These are phyloP conservation scores for Melitaea cinxia DNA, from an alignment of 1,140 invertebrate genomes.

Conservation along the genomic window DNA sequence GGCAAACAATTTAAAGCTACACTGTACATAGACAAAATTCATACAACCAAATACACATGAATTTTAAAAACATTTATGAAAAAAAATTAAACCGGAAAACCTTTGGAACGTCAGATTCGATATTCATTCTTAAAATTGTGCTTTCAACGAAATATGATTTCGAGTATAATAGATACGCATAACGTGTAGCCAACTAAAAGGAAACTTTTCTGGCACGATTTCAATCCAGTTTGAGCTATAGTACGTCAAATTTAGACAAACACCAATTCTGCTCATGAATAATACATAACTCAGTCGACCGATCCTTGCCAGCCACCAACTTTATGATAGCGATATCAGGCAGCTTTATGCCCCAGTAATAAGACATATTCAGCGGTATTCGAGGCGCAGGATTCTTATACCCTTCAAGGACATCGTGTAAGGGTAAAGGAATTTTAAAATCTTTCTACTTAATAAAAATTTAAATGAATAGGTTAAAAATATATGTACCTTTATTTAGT, in stretches of 20 bases:
- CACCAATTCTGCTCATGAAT: constrained; percentile 60
- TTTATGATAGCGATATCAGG: constrained; percentile 4
- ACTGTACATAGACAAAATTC: not conserved
- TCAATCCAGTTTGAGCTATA: constrained; percentile 53
- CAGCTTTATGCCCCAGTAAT: constrained; percentile 11
- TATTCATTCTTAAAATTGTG: constrained; percentile 9
- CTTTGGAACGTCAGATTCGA: not conserved
- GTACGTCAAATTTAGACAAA: constrained; percentile 67
- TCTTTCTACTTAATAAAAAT: constrained; percentile 1
- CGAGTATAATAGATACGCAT: constrained; percentile 22
- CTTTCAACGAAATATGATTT: constrained; percentile 7
- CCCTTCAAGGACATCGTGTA: constrained; percentile 15
- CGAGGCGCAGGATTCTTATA: constrained; percentile 6
- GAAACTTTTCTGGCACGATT: constrained; percentile 53
- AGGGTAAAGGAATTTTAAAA: constrained; percentile 15
- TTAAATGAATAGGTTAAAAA: constrained; percentile 13
- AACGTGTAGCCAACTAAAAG: constrained; percentile 36
- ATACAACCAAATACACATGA: not conserved
- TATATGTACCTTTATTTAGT: no score
- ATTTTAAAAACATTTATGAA: not conserved
- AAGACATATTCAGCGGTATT: constrained; percentile 8
- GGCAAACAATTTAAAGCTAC: no score
- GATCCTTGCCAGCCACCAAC: constrained; percentile 35
- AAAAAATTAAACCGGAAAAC: not conserved
- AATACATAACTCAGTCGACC: constrained; percentile 51